Evolutionary conservation across 2,888 invertebrate species (phyloP), one percentile per base, ranked within the genome.

Genomic region (Eledone cirrhosa): DNA sequence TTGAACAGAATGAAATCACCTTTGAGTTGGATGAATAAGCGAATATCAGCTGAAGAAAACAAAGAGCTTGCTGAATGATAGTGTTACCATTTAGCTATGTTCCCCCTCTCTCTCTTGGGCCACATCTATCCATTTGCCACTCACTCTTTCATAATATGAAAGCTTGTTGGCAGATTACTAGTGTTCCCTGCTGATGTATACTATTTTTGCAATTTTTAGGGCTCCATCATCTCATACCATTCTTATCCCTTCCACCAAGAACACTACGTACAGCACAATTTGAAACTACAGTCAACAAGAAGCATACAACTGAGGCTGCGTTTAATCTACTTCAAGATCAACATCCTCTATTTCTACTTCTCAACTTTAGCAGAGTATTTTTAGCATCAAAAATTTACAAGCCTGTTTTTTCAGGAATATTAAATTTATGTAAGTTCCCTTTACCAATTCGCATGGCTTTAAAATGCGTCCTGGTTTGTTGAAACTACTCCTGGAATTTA

Each of bases 121-220:
- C 11, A 11, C 41, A 41, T 41, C 41, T 41, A 5, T 41, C 5
- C 41, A 0, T 41, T 41, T 41, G 41, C 41, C 41, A 41, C 41
- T 41, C 41, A 41, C 41, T 41, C 8, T 41, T 41, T 41, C 41
- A 41, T 41, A 41, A 41, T 41, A 41, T 41, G 41, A 41, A 41
- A 41, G 41, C 2, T n/a, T 72, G 72, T 72, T 72, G 41, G 72
- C 22, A 72, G 41, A 67, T 3, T 27, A 29, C n/a, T 72, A 19
- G 72, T 41, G 22, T 16, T 72, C 33, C 72, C 33, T 41, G 33
- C 29, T 72, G 72, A 72, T 72, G 72, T 29, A n/a, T 72, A 24
- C 41, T 72, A 72, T 72, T 76, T 63, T 76, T 76, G 48, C 76
- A 76, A 76, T 76, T 76, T 72, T 16, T 76, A 76, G 76, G 76